Evolutionary conservation across 2,888 invertebrate species (phyloP).

Genomic region (Lasioglossum villosulum): DNA sequence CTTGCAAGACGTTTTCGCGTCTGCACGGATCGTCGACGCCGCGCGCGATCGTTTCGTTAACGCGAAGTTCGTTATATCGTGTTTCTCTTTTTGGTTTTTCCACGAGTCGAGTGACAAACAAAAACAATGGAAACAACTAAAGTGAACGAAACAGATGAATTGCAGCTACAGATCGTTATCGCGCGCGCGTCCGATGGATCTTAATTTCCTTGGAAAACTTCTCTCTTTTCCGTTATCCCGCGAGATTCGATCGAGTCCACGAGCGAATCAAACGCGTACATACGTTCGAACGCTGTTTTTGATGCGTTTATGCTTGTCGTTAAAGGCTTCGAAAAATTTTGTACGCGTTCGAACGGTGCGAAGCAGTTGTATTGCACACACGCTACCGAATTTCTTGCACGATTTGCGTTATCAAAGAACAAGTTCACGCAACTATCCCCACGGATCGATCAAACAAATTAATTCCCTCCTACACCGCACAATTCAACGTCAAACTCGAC

Average conservation of each 20-base stretch:
- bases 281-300: constrained; percentile 23
- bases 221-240: neutral
- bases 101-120: neutral
- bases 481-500: constrained; percentile 49
- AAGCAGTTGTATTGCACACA: constrained; percentile 72
- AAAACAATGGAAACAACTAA: constrained; percentile 5
- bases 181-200: constrained; percentile 14
- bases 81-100: neutral
- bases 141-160: constrained; percentile 19
- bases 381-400: constrained; percentile 72
- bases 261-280: neutral
- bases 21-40: constrained; percentile 52
- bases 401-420: constrained; percentile 67
- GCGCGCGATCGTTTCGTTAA: constrained; percentile 45
- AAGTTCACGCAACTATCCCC: constrained; percentile 76
- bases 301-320: constrained; percentile 26
- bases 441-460: constrained; percentile 60
- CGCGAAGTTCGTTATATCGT: constrained; percentile 6
- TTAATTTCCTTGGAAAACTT: constrained; percentile 19
- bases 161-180: constrained; percentile 5
- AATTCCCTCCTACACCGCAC: constrained; percentile 55
- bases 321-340: constrained; percentile 32
- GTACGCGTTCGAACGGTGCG: constrained; percentile 71
- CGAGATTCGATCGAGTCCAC: constrained; percentile 14
- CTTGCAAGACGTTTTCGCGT: constrained; percentile 65